phyloP scores from a whole-genome alignment of 2,113 vertebrate species.

The Octodon degus region DNA sequence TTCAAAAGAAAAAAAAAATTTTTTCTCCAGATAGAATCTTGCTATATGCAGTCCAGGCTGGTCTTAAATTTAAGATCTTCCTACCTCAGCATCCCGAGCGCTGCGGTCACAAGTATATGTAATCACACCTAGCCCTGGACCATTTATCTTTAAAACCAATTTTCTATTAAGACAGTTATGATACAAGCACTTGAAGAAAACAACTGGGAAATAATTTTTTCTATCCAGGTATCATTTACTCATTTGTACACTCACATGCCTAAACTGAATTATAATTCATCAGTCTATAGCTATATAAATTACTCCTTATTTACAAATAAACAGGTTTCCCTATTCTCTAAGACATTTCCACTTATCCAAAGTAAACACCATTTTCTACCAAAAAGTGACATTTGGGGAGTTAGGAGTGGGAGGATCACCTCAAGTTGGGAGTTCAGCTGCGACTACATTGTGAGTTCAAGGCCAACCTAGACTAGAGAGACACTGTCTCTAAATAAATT shows the following conservation, averaged over 20 bases:
- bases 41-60: not conserved
- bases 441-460: not conserved
- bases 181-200: conserved; percentile 35
- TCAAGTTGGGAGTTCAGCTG: not conserved
- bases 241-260: not conserved
- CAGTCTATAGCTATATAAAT: not conserved
- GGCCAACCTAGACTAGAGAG: not conserved
- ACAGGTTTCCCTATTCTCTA: not conserved
- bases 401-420: not conserved
- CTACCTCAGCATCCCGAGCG: not conserved
- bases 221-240: not conserved
- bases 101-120: not conserved
- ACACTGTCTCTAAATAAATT: not conserved
- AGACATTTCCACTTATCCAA: not conserved
- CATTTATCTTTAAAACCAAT: conserved; percentile 27
- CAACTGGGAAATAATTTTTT: conserved; percentile 14
- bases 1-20: conserved; percentile 10
- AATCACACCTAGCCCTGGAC: not conserved
- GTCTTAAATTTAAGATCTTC: not conserved
- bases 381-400: not conserved
- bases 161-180: conserved; percentile 39
- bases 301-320: conserved; percentile 14
- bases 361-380: conserved; percentile 18
- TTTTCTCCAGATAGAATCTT: not conserved
- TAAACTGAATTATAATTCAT: not conserved